A percentile compares a stretch with the other conserved stretches of the same genome.
phyloP scores from a whole-genome alignment of 1,140 invertebrate species.

The Bradysia coprophila region DNA sequence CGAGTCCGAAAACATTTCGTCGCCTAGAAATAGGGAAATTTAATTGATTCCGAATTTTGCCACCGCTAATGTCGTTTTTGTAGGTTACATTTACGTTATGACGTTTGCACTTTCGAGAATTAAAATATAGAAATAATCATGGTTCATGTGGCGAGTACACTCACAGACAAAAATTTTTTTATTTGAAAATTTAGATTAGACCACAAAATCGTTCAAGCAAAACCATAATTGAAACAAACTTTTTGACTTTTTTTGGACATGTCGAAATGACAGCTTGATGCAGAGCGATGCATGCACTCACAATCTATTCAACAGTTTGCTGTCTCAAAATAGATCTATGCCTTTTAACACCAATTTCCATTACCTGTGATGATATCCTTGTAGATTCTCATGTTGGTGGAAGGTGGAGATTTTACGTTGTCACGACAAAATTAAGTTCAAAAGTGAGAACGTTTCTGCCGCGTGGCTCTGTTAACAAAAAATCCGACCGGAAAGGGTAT shows the following conservation, averaged over 20 bases:
- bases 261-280: neutral
- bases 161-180: neutral
- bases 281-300: neutral
- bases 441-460: too few species aligned
- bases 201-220: neutral
- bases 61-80: neutral
- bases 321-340: neutral
- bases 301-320: neutral
- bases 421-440: too few species aligned
- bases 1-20: conserved; percentile 97
- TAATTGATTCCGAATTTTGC: neutral
- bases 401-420: conserved; percentile 5
- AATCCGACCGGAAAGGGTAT: too few species aligned
- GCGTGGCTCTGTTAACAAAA: too few species aligned
- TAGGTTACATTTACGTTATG: neutral
- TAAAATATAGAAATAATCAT: neutral
- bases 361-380: conserved; percentile 88
- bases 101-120: neutral
- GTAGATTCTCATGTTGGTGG: conserved; percentile 78
- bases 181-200: neutral
- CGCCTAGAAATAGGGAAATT: conserved; percentile 41
- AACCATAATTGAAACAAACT: neutral
- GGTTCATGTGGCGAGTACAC: neutral
- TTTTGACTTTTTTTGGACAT: neutral
- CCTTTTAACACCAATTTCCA: conserved; percentile 7